phyloP scores from a whole-genome alignment of 2,797 vertebrate genomes.

The Thaleichthys pacificus region DNA sequence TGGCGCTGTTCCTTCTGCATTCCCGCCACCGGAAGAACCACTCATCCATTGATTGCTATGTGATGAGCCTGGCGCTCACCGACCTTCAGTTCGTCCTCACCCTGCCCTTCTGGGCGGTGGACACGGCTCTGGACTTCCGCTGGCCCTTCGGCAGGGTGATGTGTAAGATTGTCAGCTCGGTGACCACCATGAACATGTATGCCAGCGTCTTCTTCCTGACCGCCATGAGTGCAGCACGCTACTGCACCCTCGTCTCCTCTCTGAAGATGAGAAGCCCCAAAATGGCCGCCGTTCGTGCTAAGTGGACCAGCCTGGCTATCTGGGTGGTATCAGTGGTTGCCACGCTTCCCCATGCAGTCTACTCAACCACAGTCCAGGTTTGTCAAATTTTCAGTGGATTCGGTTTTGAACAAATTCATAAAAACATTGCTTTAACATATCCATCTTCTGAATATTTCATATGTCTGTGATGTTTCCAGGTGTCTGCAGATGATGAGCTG shows the following conservation, averaged over 20 bases:
- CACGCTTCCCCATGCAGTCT: slow-evolving; percentile 74
- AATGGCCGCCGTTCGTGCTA: slow-evolving; percentile 52
- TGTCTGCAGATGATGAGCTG: slow-evolving; percentile 72
- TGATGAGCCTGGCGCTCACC: slow-evolving; percentile 74
- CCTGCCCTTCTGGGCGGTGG: slow-evolving; percentile 76
- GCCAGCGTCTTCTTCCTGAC: slow-evolving; percentile 80
- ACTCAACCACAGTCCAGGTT: slow-evolving; percentile 77
- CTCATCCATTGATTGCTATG: slow-evolving; percentile 72
- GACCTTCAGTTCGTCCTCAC: slow-evolving; percentile 78
- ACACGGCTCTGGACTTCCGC: slow-evolving; percentile 75
- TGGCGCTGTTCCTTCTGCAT: slow-evolving; percentile 76
- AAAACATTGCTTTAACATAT: not conserved
- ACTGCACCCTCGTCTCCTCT: slow-evolving; percentile 70
- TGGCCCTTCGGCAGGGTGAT: slow-evolving; percentile 76
- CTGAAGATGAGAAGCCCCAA: slow-evolving; percentile 68
- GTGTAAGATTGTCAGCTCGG: slow-evolving; percentile 78
- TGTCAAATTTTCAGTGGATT: slow-evolving; percentile 7
- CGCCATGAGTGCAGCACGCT: slow-evolving; percentile 76
- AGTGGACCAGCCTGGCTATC: slow-evolving; percentile 72
- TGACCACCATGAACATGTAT: slow-evolving; percentile 79
- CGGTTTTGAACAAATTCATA: not conserved
- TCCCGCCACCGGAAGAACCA: slow-evolving; percentile 64
- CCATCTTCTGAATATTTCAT: not conserved
- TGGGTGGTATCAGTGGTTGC: slow-evolving; percentile 72
- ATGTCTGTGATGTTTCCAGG: slow-evolving; percentile 31